Conservation (phyloP, 2,888 invertebrate genomes). For the Caenorhabditis auriculariae region DNA sequence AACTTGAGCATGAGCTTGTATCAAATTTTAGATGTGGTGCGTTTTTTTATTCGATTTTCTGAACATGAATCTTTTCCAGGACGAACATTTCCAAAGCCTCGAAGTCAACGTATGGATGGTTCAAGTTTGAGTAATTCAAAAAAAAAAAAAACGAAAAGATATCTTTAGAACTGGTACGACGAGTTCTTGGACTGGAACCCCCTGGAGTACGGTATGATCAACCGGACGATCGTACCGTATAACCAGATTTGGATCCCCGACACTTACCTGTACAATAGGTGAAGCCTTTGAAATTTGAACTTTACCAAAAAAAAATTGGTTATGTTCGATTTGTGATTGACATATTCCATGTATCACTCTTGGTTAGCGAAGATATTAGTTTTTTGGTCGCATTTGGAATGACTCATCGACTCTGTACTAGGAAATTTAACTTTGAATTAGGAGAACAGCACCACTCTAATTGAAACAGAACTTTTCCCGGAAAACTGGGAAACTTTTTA, state of each 20-base stretch:
- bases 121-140: conserved; percentile 23
- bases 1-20: conserved; percentile 67
- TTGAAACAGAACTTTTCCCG: too few species aligned
- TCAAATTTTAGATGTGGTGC: conserved; percentile 68
- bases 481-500: too few species aligned
- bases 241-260: conserved; percentile 63
- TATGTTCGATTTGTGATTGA: too few species aligned
- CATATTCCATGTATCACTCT: too few species aligned
- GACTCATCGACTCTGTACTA: too few species aligned
- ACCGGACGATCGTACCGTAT: conserved; percentile 62
- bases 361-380: too few species aligned
- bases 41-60: conserved; percentile 3
- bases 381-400: too few species aligned
- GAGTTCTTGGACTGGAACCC: conserved; percentile 66
- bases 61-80: conserved; percentile 25
- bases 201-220: conserved; percentile 61
- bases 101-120: conserved; percentile 63
- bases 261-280: conserved; percentile 60
- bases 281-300: not conserved
- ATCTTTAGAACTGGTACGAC: conserved; percentile 65
- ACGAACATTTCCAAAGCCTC: conserved; percentile 59
- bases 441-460: too few species aligned
- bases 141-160: not conserved
- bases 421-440: too few species aligned
- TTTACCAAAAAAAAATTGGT: not conserved